These are phyloP conservation scores for Silurus meridionalis DNA, from an alignment of 2,113 vertebrate genomes.

Conservation along the genomic window DNA sequence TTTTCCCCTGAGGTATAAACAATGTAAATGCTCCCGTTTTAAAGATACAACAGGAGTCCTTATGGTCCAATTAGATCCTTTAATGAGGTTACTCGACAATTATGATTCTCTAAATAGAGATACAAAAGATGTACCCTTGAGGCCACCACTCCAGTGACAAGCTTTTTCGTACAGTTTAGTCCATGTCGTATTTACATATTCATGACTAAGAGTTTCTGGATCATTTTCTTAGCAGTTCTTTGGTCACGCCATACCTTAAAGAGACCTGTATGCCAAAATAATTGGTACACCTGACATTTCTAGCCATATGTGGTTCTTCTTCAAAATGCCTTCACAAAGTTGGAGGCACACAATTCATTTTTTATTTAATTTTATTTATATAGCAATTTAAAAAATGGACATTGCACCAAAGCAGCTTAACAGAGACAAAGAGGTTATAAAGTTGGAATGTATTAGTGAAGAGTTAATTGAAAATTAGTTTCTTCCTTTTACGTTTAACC, in stretches of 20 bases:
- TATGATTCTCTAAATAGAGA: conserved; percentile 6
- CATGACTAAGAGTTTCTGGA: neutral
- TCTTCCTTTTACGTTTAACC: no score
- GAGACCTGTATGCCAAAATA: no score
- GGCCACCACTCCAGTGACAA: conserved; percentile 11
- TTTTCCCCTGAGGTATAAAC: neutral
- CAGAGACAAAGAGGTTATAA: no score
- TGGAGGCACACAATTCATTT: no score
- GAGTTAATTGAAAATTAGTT: no score
- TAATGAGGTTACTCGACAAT: conserved; percentile 22
- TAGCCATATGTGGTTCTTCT: no score
- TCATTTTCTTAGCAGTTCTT: neutral
- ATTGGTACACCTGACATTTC: no score
- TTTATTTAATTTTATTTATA: no score
- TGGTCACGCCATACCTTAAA: neutral
- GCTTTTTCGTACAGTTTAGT: neutral
- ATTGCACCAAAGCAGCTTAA: no score
- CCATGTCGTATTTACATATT: neutral
- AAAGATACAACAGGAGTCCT: neutral
- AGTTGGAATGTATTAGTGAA: no score
- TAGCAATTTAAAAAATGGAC: no score
- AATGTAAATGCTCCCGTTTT: neutral
- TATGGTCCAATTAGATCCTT: neutral
- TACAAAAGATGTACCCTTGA: conserved; percentile 10
- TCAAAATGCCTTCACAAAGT: no score